phyloP scores from a whole-genome alignment of 2,888 invertebrate genomes.

The Euproctis similis region DNA sequence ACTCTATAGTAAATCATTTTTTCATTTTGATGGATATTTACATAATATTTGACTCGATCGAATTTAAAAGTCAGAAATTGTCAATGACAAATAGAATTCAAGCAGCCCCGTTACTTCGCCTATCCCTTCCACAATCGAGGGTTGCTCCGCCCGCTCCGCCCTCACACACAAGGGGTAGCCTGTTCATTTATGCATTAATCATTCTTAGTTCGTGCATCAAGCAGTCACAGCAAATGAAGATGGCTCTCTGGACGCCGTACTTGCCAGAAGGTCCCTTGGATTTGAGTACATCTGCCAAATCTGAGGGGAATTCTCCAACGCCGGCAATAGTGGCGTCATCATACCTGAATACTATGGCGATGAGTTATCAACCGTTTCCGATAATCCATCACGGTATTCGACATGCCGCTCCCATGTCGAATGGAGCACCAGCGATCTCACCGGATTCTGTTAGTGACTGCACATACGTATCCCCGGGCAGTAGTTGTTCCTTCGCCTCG shows the following conservation, averaged over 20 bases:
- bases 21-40: no score
- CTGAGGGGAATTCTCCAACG: conserved; percentile 31
- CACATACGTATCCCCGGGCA: conserved; percentile 50
- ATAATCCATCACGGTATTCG: conserved; percentile 24
- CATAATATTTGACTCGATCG: no score
- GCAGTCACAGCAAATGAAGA: no score
- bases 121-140: conserved; percentile 12
- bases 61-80: no score
- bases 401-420: conserved; percentile 20
- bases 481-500: conserved; percentile 35
- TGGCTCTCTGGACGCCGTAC: conserved; percentile 62
- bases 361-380: conserved; percentile 12
- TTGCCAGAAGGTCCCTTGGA: conserved; percentile 50
- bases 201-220: conserved; percentile 24
- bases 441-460: conserved; percentile 36
- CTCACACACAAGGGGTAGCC: conserved; percentile 14
- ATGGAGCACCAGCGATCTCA: conserved; percentile 37
- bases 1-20: no score
- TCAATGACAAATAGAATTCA: no score
- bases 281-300: no score
- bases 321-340: conserved; percentile 28
- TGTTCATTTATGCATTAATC: conserved; percentile 14
- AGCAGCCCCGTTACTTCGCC: no score
- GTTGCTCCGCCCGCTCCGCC: conserved; percentile 31
- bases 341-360: conserved; percentile 17